Evolutionary conservation across 2,797 vertebrate species (phyloP).

Genomic region (Melanotaenia parkinsoni): DNA sequence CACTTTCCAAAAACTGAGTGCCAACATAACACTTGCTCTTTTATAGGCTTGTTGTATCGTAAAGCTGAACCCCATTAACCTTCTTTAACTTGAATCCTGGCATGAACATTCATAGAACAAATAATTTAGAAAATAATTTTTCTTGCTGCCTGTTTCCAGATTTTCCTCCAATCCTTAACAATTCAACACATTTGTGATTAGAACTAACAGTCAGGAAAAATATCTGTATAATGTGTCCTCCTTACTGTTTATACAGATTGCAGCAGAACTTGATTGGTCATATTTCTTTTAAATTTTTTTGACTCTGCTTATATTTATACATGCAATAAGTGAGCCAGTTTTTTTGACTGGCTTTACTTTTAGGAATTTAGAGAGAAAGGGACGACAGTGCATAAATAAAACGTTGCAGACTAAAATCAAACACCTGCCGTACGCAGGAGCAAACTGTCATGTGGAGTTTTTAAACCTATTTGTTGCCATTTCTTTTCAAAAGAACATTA

Average conservation of each 20-base stretch:
- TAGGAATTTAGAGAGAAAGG: no score
- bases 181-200: neutral
- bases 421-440: no score
- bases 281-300: neutral
- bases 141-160: neutral
- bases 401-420: no score
- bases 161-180: neutral
- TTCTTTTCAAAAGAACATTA: no score
- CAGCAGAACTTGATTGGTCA: neutral
- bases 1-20: slow-evolving; percentile 24
- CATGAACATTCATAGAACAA: slow-evolving; percentile 4
- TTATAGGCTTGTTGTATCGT: slow-evolving; percentile 35
- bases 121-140: slow-evolving; percentile 1
- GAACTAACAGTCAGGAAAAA: neutral
- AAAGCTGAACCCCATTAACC: slow-evolving; percentile 39
- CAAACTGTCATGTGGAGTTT: no score
- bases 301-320: no score
- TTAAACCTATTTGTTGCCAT: no score
- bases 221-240: neutral
- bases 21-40: slow-evolving; percentile 24
- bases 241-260: neutral
- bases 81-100: slow-evolving; percentile 15
- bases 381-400: no score
- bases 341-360: no score
- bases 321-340: no score